These are phyloP conservation scores for Stegostoma tigrinum DNA, from an alignment of 2,113 vertebrate species.

Conservation along the genomic window DNA sequence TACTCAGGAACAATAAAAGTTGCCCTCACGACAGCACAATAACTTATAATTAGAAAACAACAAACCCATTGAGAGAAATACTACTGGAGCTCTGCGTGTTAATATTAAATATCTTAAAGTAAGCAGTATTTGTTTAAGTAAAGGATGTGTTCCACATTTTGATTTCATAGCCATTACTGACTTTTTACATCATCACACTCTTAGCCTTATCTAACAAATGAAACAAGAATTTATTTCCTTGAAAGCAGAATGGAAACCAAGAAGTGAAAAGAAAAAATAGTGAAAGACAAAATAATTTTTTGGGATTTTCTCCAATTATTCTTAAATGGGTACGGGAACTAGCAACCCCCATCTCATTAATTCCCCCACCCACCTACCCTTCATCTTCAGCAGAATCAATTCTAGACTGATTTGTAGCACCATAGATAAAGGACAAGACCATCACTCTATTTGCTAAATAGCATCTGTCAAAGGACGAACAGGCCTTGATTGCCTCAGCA, in stretches of 20 bases:
- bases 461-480: slow-evolving; percentile 47
- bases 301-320: slow-evolving; percentile 29
- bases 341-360: neutral
- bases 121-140: neutral
- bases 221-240: neutral
- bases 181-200: neutral
- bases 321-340: neutral
- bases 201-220: neutral
- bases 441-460: slow-evolving; percentile 50
- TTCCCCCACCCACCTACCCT: neutral
- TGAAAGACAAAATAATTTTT: slow-evolving; percentile 39
- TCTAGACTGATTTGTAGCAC: slow-evolving; percentile 35
- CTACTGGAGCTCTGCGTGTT: neutral
- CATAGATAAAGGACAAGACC: slow-evolving; percentile 39
- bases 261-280: slow-evolving; percentile 40
- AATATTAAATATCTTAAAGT: neutral
- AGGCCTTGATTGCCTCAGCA: slow-evolving; percentile 44
- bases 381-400: neutral
- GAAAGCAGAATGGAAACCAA: slow-evolving; percentile 36
- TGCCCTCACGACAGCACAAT: neutral
- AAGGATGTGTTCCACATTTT: neutral
- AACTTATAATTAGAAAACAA: neutral
- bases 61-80: neutral
- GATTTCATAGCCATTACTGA: neutral
- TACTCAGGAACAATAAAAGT: neutral